Base-by-base conservation (phyloP, 2,888 invertebrate species). In the Mamestra brassicae region DNA sequence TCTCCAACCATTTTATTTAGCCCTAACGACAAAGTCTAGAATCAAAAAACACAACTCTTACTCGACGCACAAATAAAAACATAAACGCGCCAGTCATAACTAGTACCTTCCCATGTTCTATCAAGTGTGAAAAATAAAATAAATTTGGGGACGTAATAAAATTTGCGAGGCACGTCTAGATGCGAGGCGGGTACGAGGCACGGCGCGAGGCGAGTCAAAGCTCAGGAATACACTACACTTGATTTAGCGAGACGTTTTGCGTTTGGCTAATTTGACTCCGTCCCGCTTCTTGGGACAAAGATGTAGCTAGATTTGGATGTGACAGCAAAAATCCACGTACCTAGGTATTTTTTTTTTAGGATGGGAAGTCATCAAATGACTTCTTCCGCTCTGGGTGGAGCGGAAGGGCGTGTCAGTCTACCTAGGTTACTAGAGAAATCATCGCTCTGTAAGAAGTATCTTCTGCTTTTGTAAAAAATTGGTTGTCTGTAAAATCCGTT, bases 261-360 rank as follows among this genome's bases (percentile, higher is more conserved):
- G 89, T 93, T 92, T 90, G 89, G 89, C 90, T 94, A 94, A 94
- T 94, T 94, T 93, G 89, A 89, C 85, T 88, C 80, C 84, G 87
- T 78, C 79, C 80, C 82, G 83, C 34, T 74, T 78, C 84, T 84
- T 73, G 57, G 6, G 34, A 74, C 78, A 17, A 54, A 7, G 78
- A 83, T 69, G 54, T 42, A 10, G 4, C 0, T 60, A 45, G 7
- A 3, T 71, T 34, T 78, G 67, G 85, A 88, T 69, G 65, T 67
- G 76, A 26, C 42, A 67, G 10, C 36, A 10, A 3, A 45, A 36
- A 7, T n/a, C 26, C 26, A 26, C 26, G 26, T 26, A 26, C 26
- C 26, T 26, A 26, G 26, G 26, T 26, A n/a, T n/a, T n/a, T n/a
- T n/a, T n/a, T n/a, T n/a, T n/a, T n/a, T n/a, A n/a, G n/a, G n/a